Base-by-base conservation (phyloP, 2,113 vertebrate species). In the Meleagris gallopavo region DNA sequence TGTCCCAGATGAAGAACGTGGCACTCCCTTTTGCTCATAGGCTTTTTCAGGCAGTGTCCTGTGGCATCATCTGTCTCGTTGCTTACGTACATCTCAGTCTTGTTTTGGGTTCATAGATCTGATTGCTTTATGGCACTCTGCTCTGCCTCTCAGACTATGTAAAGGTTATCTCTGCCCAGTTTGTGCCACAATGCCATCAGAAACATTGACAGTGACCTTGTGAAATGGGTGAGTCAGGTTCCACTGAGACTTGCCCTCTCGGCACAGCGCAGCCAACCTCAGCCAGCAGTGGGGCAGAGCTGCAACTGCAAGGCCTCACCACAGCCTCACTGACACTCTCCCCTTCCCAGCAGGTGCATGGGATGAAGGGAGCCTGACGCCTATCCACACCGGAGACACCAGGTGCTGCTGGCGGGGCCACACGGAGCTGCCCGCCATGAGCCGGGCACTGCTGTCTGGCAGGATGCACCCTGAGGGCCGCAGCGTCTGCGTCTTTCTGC, bases 401-500 rank as follows among this genome's bases (percentile, higher is more conserved):
- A 3, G 20, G 18, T n/a, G 41, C 55, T 19, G 38, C 43, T 22
- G 55, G 34, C 46, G 24, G 13, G 20, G 16, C 76, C 25, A 67
- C 2, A 22, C 13, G 24, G 83, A 94, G 73, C 85, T 91, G 86
- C 73, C 66, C 65, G 69, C 70, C 70, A 97, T 96, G 72, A 96
- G 95, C 94, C 98, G 90, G 64, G 66, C 16, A 3, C 71, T 97
- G 74, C 86, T 96, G 69, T 43, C 70, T 3, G 6, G 90, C 83
- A 78, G 76, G 82, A 97, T 97, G 97, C 84, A 81, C 40, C 22
- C 94, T 4, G 98, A 98, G 78, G 97, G 96, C 94, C 98, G 98
- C 83, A 98, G 75, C 1, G 92, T 99, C 86, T 98, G 98, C 2
- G 98, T 99, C 83, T 97, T 99, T 78, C 98, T 99, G 77, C 98